These are phyloP conservation scores for Rousettus leschenaultii DNA, from an alignment of 2,113 vertebrate genomes.

Conservation along the genomic window DNA sequence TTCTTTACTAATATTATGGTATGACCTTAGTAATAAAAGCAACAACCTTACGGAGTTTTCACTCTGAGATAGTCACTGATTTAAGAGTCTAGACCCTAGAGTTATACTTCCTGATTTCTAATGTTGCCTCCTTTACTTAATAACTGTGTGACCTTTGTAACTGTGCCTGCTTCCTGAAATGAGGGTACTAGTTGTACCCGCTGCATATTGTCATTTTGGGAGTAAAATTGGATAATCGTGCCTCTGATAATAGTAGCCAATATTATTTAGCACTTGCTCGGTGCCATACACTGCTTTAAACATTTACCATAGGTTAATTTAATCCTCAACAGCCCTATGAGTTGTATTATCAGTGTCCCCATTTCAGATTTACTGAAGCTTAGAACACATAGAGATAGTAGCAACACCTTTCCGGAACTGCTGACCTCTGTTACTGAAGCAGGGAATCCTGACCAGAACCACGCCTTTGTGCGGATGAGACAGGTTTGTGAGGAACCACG, in stretches of 20 bases:
- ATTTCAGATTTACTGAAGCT: not conserved
- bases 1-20: not conserved
- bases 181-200: not conserved
- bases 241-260: not conserved
- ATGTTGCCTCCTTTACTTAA: not conserved
- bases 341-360: too few relatives aligned
- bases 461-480: not conserved
- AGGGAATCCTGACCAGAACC: not conserved
- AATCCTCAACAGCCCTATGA: not conserved
- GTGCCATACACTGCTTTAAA: not conserved
- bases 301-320: not conserved
- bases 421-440: not conserved
- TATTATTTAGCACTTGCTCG: not conserved
- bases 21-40: not conserved
- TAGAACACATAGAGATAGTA: not conserved
- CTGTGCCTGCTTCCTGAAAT: not conserved
- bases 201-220: not conserved
- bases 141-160: not conserved
- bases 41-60: not conserved
- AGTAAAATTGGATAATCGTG: not conserved
- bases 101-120: not conserved
- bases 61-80: not conserved
- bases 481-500: not conserved
- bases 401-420: not conserved
- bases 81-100: not conserved